Percentiles rank a stretch among this genome's conserved stretches.
Evolutionary conservation across 2,888 invertebrate species (phyloP).

Genomic region (Penaeus monodon): DNA sequence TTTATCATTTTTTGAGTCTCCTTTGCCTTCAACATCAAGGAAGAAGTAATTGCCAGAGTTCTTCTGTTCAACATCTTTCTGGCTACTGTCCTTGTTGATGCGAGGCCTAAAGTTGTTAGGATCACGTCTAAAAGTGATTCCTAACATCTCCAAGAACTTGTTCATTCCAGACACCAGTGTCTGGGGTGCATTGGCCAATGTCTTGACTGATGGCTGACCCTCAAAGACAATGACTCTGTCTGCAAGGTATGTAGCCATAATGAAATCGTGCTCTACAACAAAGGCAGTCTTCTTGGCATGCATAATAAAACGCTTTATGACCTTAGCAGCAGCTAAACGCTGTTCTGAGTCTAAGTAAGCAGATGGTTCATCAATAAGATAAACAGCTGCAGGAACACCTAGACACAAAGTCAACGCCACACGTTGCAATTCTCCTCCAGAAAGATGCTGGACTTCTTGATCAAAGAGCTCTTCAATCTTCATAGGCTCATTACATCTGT

Average conservation of each 20-base stretch:
- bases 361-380: conserved; percentile 98
- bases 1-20: conserved; percentile 37
- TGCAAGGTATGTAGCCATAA: conserved; percentile 99
- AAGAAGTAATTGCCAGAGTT: conserved; percentile 98
- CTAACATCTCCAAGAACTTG: conserved; percentile 91
- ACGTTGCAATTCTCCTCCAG: conserved; percentile 98
- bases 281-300: conserved; percentile 99
- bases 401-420: conserved; percentile 96
- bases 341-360: conserved; percentile 99
- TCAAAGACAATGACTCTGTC: conserved; percentile 99
- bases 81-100: conserved; percentile 96
- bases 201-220: conserved; percentile 89
- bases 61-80: conserved; percentile 99
- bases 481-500: conserved; percentile 98
- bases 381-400: conserved; percentile 98
- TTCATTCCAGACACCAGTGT: conserved; percentile 98
- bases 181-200: conserved; percentile 88
- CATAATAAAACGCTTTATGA: conserved; percentile 98
- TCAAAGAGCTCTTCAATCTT: conserved; percentile 97
- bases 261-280: conserved; percentile 99
- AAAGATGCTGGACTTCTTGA: conserved; percentile 97
- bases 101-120: conserved; percentile 98
- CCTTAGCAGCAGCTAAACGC: conserved; percentile 99
- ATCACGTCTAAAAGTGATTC: conserved; percentile 98
- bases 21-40: conserved; percentile 77